Evolutionary conservation across 1,140 invertebrate genomes (phyloP), one percentile per base, ranked within the genome.

Genomic region (Trigoniulus corallinus): DNA sequence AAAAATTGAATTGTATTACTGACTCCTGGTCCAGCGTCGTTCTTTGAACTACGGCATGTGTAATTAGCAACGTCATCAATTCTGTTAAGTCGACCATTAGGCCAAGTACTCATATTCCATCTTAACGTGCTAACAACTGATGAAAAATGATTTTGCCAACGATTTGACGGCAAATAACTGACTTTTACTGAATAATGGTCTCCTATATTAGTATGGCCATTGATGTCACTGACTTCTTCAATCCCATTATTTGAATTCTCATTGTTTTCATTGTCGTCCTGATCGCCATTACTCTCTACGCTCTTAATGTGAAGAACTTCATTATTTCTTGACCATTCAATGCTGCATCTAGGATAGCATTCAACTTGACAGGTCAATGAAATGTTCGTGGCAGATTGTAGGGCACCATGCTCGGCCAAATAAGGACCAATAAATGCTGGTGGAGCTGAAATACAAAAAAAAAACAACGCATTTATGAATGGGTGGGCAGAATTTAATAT

Each of bases 101-200:
- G 77, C 84, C 85, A 88, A 29, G 77, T 76, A 1, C 77, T 74
- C 73, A 91, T 78, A 68, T 89, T 89, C 75, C 75, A 79, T 26
- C 82, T 77, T 60, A 93, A 69, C 42, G 78, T 84, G 3, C 84
- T 88, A 50, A 83, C 74, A 21, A 88, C 79, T 27, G 85, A 87
- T 65, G n/a, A 43, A 43, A 43, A 18, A 43, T 22, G 41, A 43
- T 12, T 7, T 10, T 4, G 7, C 20, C 41, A 18, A 43, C 4
- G 18, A 10, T 43, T 43, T n/a, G n/a, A 20, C 18, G n/a, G 41
- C 15, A 34, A 34, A 15, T 34, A 34, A 7, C 7, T 34, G 15
- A 34, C 29, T 34, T 34, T 34, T 7, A 34, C 29, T 7, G 29
- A 34, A 15, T 34, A 34, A n/a, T n/a, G n/a, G n/a, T n/a, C n/a